Percentiles rank a stretch among this genome's conserved stretches.
These are phyloP conservation scores for Dichetophora obliterata DNA, from an alignment of 2,888 invertebrate species.

Conservation along the genomic window DNA sequence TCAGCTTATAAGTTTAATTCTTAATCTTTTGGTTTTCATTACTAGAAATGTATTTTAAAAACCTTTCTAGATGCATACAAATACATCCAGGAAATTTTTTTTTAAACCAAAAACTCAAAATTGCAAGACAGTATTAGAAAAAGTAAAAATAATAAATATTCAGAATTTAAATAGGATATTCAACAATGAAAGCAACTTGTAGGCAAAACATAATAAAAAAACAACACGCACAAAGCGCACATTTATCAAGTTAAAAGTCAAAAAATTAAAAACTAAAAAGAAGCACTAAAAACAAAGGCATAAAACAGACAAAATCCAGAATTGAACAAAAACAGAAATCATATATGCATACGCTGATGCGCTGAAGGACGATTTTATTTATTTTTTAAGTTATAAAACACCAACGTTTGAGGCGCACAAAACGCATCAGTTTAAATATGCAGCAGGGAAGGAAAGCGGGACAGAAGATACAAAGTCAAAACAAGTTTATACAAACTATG, in stretches of 20 bases:
- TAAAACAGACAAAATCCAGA: neutral
- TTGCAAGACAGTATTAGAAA: too few relatives aligned
- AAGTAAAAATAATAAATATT: too few relatives aligned
- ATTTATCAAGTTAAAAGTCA: slow-evolving; percentile 16
- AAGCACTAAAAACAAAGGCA: neutral
- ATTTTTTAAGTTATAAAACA: neutral
- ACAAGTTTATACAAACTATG: neutral
- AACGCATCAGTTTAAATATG: neutral
- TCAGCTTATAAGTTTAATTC: too few relatives aligned
- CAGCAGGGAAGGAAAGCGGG: neutral
- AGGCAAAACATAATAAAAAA: neutral
- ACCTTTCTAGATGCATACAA: too few relatives aligned
- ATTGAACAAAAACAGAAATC: neutral
- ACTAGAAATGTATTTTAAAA: too few relatives aligned
- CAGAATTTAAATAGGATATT: too few relatives aligned
- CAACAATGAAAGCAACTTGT: neutral
- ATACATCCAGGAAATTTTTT: too few relatives aligned
- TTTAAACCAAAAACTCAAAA: too few relatives aligned
- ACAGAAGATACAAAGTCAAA: neutral
- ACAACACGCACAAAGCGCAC: neutral
- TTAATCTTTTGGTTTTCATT: too few relatives aligned
- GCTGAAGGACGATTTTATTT: neutral
- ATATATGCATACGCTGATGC: neutral
- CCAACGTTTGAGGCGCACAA: neutral
- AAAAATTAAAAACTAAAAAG: slow-evolving; percentile 13